A percentile compares a stretch with the other conserved stretches of the same genome.
These are phyloP conservation scores for Clarias batrachus DNA, from an alignment of 2,113 vertebrate species.

Conservation along the genomic window DNA sequence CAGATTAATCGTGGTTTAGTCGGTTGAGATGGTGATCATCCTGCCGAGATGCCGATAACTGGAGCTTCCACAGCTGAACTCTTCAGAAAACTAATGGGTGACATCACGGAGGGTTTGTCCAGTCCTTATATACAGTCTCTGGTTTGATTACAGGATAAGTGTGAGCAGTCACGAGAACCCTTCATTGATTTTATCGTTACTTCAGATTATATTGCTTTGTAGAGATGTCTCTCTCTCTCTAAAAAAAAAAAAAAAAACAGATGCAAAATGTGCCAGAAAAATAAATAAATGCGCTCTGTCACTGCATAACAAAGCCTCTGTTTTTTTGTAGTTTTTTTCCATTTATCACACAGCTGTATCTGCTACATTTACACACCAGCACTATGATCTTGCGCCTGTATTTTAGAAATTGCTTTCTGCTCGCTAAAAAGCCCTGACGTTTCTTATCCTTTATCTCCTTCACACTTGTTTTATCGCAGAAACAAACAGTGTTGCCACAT, in stretches of 20 bases:
- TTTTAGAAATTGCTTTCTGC: background rate
- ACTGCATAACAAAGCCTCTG: background rate
- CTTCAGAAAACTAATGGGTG: too few relatives aligned
- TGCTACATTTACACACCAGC: background rate
- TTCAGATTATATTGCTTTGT: background rate
- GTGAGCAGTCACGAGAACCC: background rate
- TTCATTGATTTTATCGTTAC: too few relatives aligned
- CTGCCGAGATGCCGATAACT: too few relatives aligned
- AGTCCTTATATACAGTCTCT: too few relatives aligned
- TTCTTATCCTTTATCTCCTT: background rate
- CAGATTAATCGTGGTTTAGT: too few relatives aligned
- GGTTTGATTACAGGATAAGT: background rate
- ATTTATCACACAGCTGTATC: background rate
- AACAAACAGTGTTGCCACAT: conserved; percentile 18
- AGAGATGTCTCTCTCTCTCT: background rate
- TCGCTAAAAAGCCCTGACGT: background rate
- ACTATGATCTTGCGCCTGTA: background rate
- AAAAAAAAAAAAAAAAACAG: background rate
- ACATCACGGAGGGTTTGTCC: too few relatives aligned
- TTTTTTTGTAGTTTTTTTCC: too few relatives aligned
- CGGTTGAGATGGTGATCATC: too few relatives aligned
- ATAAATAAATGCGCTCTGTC: background rate
- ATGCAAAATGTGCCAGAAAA: background rate
- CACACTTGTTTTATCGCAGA: conserved; percentile 2
- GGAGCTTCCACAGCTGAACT: too few relatives aligned